phyloP scores from a whole-genome alignment of 1,140 invertebrate species.

The Cotesia chilonis region DNA sequence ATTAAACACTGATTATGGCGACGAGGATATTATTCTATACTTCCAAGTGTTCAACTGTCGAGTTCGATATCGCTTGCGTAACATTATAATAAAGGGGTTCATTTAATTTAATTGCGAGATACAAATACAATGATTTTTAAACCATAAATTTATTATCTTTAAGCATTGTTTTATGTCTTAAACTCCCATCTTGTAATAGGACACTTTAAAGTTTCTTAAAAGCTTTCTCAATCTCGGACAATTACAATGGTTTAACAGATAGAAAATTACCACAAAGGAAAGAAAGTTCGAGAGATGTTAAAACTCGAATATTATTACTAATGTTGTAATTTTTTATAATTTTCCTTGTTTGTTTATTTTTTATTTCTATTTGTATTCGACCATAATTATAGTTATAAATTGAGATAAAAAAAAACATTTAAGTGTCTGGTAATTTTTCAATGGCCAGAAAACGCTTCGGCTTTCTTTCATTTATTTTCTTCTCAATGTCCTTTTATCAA shows the following conservation, averaged over 20 bases:
- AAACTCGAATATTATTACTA: slow-evolving; percentile 7
- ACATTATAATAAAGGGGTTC: slow-evolving; percentile 10
- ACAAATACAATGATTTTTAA: not conserved
- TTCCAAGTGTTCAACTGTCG: slow-evolving; percentile 4
- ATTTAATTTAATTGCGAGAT: slow-evolving; percentile 14
- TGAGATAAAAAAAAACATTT: no score
- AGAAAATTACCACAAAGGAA: slow-evolving; percentile 24
- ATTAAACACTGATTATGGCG: no score
- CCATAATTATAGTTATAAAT: no score
- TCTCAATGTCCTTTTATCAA: no score
- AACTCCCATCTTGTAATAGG: slow-evolving; percentile 24
- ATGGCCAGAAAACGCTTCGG: no score
- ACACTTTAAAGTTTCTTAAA: slow-evolving; percentile 20
- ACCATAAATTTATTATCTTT: slow-evolving; percentile 31
- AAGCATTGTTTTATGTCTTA: slow-evolving; percentile 36
- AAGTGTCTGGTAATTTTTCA: no score
- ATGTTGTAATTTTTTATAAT: not conserved
- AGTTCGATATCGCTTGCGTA: slow-evolving; percentile 9
- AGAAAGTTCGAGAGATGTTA: slow-evolving; percentile 4
- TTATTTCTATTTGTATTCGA: no score
- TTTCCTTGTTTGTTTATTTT: not conserved
- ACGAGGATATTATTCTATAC: no score
- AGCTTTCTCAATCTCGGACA: slow-evolving; percentile 10
- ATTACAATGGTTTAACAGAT: slow-evolving; percentile 20
- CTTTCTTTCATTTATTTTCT: no score